Evolutionary conservation across 2,888 invertebrate genomes (phyloP), one percentile per base, ranked within the genome.

Genomic region (Monopis laevigella): DNA sequence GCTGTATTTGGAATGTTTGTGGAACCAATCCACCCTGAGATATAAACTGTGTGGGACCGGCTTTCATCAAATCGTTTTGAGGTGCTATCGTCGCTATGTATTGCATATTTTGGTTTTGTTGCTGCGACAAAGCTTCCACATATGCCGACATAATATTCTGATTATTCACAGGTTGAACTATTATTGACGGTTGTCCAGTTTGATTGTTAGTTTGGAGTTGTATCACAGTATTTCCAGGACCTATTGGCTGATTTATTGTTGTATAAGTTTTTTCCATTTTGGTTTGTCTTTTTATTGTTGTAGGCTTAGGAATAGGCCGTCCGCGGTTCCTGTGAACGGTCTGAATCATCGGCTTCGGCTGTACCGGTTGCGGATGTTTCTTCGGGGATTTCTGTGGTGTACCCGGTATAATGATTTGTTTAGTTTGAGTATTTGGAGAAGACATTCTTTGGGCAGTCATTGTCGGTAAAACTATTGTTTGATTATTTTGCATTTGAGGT

Each of bases 31-130:
- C 77, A 53, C 82, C 67, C 52, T 83, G 75, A 6, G 83, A 82
- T 46, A 84, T 66, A 44, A 83, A 85, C 47, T 85, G 84, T 24
- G 84, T 82, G 2, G 77, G 78, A 12, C 72, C 69, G 1, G 78
- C 69, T 50, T 85, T 85, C 38, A 69, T 84, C 36, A 69, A 84
- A 34, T 85, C 85, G 41, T 75, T 75, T 59, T 86, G 86, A 4
- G 87, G 86, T 0, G 85, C 82, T 45, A 88, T 84, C 0, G 90
- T 86, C 7, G 90, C 86, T 34, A 92, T 87, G 53, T 91, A 92
- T 54, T 92, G 92, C 64, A 91, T 78, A 57, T 88, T 88, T 59
- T 88, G 88, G 43, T 85, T 85, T 42, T 87, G 84, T 49, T 87
- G 86, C 53, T 88, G 88, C 39, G 88, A 88, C 49, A 88, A 77